Evolutionary conservation across 37 sponge, comb jelly and placozoan species (phyloP), one percentile per base, ranked within the genome.

Genomic region (Hormiphora californensis): DNA sequence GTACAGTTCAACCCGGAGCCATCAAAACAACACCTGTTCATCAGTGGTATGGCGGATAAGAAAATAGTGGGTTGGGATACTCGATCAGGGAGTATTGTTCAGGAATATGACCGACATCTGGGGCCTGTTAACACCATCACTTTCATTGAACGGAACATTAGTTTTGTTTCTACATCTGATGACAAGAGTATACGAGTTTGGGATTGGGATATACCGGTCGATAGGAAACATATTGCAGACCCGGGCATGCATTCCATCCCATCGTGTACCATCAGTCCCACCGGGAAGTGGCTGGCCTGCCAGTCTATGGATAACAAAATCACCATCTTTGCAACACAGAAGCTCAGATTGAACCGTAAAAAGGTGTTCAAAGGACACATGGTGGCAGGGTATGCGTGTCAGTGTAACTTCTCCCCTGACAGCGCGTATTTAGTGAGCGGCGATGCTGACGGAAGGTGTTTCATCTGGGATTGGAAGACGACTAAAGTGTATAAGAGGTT

Each of bases 201-300:
- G 98, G 98, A 97, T 40, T 97, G 98, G 98, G 98, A 97, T 55
- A 93, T 93, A 23, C 98, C 98, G 1, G 92, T 97, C 36, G 98
- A 97, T 54, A 92, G 92, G 91, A 97, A 97, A 89, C 94, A 93
- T 86, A 90, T 97, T n/a, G 93, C 95, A 23, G 98, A 97, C 67
- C 98, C 98, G 25, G 86, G 89, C 68, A 94, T 97, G 94, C 98
- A 97, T 85, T 90, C 95, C 7, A 92, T 97, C 91, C 95, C 98
- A 46, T 62, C 91, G 11, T 93, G 93, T 1, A 91, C 95, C 17
- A 54, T 91, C 0, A 89, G 89, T 32, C 93, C 91, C 22, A 92
- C 86, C 87, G 98, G 92, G 7, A 94, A 94, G 44, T 97, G 98
- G 98, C 40, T 97, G 62, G 95, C 91, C 38, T 97, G 98, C 88